These are phyloP conservation scores for Microcebus griseorufus DNA, from an alignment of 2,113 vertebrate genomes.

Conservation along the genomic window DNA sequence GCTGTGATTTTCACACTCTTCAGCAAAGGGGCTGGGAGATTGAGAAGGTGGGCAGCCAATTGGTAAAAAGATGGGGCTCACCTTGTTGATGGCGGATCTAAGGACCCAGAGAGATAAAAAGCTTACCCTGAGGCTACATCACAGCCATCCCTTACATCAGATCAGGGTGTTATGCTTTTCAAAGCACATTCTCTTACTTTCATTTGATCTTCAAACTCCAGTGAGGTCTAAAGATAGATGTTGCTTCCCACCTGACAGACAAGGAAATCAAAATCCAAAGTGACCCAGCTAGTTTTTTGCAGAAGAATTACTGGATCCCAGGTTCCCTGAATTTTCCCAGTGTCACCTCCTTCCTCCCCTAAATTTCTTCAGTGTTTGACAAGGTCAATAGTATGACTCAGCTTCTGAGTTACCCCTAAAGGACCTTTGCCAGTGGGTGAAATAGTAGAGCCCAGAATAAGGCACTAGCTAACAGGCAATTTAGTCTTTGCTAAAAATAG, in stretches of 20 bases:
- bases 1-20: background rate
- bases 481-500: conserved; percentile 3
- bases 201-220: background rate
- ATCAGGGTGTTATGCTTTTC: background rate
- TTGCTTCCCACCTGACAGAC: conserved; percentile 21
- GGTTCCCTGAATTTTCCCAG: background rate
- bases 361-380: background rate
- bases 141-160: background rate
- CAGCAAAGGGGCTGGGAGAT: background rate
- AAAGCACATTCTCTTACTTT: background rate
- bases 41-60: background rate
- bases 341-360: background rate
- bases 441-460: conserved; percentile 18
- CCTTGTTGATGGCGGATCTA: background rate
- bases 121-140: background rate
- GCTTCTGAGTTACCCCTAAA: background rate
- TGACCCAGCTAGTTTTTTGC: background rate
- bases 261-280: background rate
- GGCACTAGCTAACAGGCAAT: background rate
- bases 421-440: background rate
- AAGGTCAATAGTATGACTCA: conserved; percentile 6
- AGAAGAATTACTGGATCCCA: background rate
- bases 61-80: background rate
- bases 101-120: background rate
- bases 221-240: background rate